A percentile compares a stretch with the other conserved stretches of the same genome.
Evolutionary conservation across 2,888 invertebrate genomes (phyloP).

Genomic region (Drosophila quasianomalipes): DNA sequence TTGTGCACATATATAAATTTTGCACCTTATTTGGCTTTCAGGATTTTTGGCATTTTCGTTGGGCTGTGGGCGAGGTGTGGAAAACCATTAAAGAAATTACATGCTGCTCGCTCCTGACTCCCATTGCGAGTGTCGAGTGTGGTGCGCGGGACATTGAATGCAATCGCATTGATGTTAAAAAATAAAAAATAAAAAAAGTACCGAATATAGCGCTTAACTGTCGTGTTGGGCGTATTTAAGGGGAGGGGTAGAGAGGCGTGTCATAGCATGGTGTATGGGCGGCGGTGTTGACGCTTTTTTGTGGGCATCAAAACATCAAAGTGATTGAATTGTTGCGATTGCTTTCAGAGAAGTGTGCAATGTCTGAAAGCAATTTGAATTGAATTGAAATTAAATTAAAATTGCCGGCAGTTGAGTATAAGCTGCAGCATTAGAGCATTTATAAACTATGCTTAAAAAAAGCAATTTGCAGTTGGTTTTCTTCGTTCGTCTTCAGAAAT

Average conservation of each 20-base stretch:
- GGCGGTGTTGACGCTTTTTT: conserved; percentile 63
- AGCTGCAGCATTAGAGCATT: neutral
- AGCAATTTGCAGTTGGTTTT: conserved; percentile 2
- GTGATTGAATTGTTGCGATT: conserved; percentile 83
- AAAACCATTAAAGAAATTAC: conserved; percentile 84
- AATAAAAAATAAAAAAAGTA: conserved; percentile 39
- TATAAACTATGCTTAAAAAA: conserved; percentile 15
- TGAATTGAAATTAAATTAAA: conserved; percentile 79
- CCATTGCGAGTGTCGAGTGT: conserved; percentile 45
- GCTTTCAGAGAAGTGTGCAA: conserved; percentile 66
- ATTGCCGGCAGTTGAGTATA: conserved; percentile 44
- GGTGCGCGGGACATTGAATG: conserved; percentile 50
- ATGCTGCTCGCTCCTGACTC: conserved; percentile 58
- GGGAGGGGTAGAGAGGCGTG: conserved; percentile 24
- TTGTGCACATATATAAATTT: conserved; percentile 26
- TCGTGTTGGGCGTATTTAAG: conserved; percentile 38
- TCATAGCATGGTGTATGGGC: conserved; percentile 28
- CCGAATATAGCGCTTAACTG: conserved; percentile 76
- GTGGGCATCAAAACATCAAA: conserved; percentile 82
- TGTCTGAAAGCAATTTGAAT: conserved; percentile 59
- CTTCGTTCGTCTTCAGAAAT: neutral
- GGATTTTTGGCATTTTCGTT: conserved; percentile 54
- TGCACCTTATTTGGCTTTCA: conserved; percentile 68
- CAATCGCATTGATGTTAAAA: conserved; percentile 77
- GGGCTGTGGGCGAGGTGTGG: conserved; percentile 42